A percentile compares a stretch with the other conserved stretches of the same genome.
These are phyloP conservation scores for Tupaia chinensis DNA, from an alignment of 2,113 vertebrate genomes.

Conservation along the genomic window DNA sequence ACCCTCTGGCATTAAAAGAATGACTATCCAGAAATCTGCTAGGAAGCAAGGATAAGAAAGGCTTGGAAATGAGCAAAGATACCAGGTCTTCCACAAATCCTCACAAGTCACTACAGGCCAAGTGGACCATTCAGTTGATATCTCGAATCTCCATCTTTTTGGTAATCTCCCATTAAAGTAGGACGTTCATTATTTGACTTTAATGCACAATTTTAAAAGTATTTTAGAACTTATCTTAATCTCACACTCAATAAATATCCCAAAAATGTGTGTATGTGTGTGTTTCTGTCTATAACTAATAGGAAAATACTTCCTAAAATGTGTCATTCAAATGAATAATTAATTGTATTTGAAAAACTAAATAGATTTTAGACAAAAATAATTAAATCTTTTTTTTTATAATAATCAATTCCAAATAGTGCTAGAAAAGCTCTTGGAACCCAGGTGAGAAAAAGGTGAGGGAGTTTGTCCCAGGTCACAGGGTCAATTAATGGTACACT, in stretches of 20 bases:
- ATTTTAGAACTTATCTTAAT: background rate
- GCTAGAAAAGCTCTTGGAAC: background rate
- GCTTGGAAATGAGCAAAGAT: background rate
- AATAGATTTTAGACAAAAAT: conserved; percentile 7
- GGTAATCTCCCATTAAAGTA: background rate
- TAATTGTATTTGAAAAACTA: background rate
- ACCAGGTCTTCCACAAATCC: background rate
- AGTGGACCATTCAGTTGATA: background rate
- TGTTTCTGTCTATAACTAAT: conserved; percentile 28
- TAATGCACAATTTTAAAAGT: background rate
- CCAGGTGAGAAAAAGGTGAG: background rate
- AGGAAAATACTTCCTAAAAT: background rate
- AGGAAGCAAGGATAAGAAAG: background rate
- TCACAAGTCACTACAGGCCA: background rate
- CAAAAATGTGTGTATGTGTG: background rate
- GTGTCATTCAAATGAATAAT: background rate
- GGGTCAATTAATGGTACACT: background rate
- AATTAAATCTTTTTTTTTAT: conserved; percentile 7
- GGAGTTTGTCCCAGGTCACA: background rate
- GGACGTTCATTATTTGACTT: background rate
- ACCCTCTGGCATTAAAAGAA: background rate
- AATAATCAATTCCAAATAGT: background rate
- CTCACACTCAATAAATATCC: background rate
- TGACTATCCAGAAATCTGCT: background rate
- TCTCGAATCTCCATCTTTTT: background rate